Percentiles rank a stretch among this genome's conserved stretches.
phyloP scores from a whole-genome alignment of 1,140 invertebrate genomes.

The Limonius californicus region DNA sequence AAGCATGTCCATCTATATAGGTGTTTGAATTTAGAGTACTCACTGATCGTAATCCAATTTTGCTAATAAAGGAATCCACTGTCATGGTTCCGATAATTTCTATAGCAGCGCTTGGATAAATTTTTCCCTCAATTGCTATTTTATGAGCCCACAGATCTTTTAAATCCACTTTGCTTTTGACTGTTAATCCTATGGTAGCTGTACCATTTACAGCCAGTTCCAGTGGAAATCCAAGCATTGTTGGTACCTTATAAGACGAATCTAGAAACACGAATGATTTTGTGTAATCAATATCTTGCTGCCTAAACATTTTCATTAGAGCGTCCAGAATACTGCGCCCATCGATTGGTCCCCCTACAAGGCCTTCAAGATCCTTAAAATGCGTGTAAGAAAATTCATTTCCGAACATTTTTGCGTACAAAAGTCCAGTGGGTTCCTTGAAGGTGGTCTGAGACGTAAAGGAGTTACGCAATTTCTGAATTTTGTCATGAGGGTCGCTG shows the following conservation, averaged over 20 bases:
- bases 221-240: conserved; percentile 63
- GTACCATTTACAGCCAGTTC: conserved; percentile 63
- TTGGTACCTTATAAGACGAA: conserved; percentile 63
- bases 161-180: conserved; percentile 50
- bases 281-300: conserved; percentile 58
- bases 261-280: conserved; percentile 62
- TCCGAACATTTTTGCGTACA: conserved; percentile 64
- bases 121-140: conserved; percentile 67
- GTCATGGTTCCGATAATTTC: conserved; percentile 60
- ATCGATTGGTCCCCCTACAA: conserved; percentile 55
- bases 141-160: conserved; percentile 48
- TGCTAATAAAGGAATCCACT: conserved; percentile 59
- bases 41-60: conserved; percentile 60
- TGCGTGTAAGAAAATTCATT: conserved; percentile 67
- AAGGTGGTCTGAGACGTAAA: conserved; percentile 45
- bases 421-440: conserved; percentile 47
- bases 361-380: conserved; percentile 57
- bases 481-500: not conserved
- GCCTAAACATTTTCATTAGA: conserved; percentile 63
- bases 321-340: conserved; percentile 60
- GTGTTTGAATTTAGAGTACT: conserved; percentile 62
- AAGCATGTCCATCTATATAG: conserved; percentile 55
- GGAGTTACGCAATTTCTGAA: conserved; percentile 19
- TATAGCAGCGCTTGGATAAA: conserved; percentile 65
- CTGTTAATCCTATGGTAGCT: conserved; percentile 48